phyloP scores from a whole-genome alignment of 2,797 vertebrate species.

The Antrozous pallidus region DNA sequence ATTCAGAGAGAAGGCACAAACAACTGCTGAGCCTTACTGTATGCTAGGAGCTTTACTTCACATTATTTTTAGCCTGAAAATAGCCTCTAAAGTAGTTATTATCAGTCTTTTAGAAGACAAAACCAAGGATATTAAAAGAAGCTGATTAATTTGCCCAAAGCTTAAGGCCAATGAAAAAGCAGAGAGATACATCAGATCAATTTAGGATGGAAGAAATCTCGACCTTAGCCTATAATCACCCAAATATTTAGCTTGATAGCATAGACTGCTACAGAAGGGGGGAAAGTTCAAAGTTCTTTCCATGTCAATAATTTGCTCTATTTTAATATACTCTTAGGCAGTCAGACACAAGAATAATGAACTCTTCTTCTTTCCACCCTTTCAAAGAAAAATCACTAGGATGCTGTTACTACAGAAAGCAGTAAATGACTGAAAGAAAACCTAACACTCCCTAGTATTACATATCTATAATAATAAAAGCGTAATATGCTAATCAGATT shows the following conservation, averaged over 20 bases:
- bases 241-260: not conserved
- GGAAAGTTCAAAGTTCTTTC: not conserved
- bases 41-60: not conserved
- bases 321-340: conserved; percentile 21
- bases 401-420: not conserved
- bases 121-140: not conserved
- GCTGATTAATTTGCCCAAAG: not conserved
- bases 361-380: not conserved
- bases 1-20: conserved; percentile 2
- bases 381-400: not conserved
- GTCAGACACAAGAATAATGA: not conserved
- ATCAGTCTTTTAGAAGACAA: not conserved
- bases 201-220: not conserved
- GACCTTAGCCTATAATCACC: not conserved
- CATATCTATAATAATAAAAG: not conserved
- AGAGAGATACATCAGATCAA: not conserved
- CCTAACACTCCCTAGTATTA: not conserved
- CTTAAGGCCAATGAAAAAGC: not conserved
- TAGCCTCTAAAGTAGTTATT: not conserved
- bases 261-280: not conserved
- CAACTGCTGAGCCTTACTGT: not conserved
- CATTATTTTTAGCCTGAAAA: not conserved
- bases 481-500: no score
- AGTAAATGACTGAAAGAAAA: not conserved
- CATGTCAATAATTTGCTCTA: not conserved